These are phyloP conservation scores for Tretioscincus oriximinensis DNA, from an alignment of 2,113 vertebrate species.

Conservation along the genomic window DNA sequence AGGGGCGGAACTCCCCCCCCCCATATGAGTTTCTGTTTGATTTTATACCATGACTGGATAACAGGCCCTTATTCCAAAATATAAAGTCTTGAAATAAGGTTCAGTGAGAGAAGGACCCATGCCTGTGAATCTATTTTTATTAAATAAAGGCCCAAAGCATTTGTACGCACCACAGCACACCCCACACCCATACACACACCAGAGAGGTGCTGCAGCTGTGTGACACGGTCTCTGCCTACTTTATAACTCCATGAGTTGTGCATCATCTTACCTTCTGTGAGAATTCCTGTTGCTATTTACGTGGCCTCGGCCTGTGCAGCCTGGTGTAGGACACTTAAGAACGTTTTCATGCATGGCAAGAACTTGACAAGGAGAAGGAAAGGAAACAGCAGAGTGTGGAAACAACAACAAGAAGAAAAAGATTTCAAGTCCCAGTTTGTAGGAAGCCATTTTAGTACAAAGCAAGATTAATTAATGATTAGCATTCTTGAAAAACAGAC, in stretches of 20 bases:
- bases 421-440: constrained; percentile 72
- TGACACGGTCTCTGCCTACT: constrained; percentile 56
- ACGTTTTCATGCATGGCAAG: constrained; percentile 99
- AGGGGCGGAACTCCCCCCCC: too few species aligned
- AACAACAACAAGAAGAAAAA: constrained; percentile 73
- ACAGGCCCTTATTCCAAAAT: too few species aligned
- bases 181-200: not conserved
- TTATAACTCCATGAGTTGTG: constrained; percentile 37
- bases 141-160: constrained; percentile 4
- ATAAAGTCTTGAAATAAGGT: too few species aligned
- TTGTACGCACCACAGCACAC: not conserved
- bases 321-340: constrained; percentile 99
- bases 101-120: not conserved
- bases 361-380: constrained; percentile 94
- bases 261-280: constrained; percentile 92
- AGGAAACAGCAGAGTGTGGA: constrained; percentile 81
- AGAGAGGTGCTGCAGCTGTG: constrained; percentile 50
- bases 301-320: constrained; percentile 99
- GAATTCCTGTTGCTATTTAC: constrained; percentile 99
- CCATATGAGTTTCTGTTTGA: too few species aligned
- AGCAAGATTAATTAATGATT: constrained; percentile 63
- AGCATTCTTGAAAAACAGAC: constrained; percentile 67
- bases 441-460: constrained; percentile 65
- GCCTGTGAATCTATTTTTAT: constrained; percentile 40
- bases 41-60: too few species aligned